A percentile compares a stretch with the other conserved stretches of the same genome.
phyloP scores from a whole-genome alignment of 2,113 vertebrate genomes.

The Otus sunia region DNA sequence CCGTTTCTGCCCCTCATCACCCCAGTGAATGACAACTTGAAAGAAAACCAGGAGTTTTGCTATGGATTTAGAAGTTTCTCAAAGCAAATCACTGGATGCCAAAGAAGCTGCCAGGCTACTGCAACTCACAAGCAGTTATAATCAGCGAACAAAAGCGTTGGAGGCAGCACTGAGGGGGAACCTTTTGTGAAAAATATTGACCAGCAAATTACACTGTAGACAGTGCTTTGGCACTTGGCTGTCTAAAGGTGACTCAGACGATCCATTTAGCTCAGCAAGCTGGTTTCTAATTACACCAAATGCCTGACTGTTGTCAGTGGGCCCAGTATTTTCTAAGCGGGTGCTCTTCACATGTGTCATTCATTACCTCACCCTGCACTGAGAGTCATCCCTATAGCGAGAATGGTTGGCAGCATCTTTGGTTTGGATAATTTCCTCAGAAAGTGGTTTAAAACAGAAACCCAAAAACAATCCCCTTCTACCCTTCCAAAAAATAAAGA shows the following conservation, averaged over 20 bases:
- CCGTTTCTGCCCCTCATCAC: not conserved
- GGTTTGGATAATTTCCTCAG: conserved; percentile 2
- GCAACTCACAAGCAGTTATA: not conserved
- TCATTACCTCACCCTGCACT: conserved; percentile 4
- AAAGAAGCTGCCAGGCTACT: conserved; percentile 22
- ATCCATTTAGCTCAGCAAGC: conserved; percentile 27
- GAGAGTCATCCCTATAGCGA: not conserved
- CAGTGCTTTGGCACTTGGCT: conserved; percentile 9
- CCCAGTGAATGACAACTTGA: conserved; percentile 10
- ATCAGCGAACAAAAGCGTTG: not conserved
- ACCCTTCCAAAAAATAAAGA: not conserved
- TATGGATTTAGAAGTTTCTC: conserved; percentile 20
- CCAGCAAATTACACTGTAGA: conserved; percentile 45
- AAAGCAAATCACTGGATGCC: conserved; percentile 35
- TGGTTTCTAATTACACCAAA: conserved; percentile 61
- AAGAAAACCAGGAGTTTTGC: conserved; percentile 35
- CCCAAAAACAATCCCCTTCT: not conserved
- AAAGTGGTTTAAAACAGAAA: not conserved
- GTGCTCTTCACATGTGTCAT: conserved; percentile 39
- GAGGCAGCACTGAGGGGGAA: not conserved
- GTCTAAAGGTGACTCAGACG: conserved; percentile 42
- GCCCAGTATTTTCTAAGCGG: conserved; percentile 11
- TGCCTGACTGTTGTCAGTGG: conserved; percentile 45
- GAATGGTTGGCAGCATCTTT: conserved; percentile 3
- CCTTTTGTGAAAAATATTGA: conserved; percentile 57